These are phyloP conservation scores for Danio kyathit DNA, from an alignment of 2,797 vertebrate genomes.

Conservation along the genomic window DNA sequence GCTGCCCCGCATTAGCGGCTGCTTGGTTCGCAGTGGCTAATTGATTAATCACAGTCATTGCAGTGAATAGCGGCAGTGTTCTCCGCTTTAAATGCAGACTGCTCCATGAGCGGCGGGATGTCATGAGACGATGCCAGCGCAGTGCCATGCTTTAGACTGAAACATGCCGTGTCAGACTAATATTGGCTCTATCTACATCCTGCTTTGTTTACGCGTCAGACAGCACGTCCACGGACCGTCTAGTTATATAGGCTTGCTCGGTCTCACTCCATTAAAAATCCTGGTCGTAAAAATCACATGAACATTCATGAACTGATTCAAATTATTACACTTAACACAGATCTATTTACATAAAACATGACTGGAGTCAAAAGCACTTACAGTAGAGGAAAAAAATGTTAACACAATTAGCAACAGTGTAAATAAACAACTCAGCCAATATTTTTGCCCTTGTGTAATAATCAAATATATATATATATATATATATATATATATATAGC, in stretches of 20 bases:
- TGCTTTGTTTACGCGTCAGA: constrained; percentile 16
- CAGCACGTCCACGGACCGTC: background rate
- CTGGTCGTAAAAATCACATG: background rate
- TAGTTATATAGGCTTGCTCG: background rate
- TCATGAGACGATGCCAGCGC: constrained; percentile 65
- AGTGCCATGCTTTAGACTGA: constrained; percentile 43
- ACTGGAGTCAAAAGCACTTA: background rate
- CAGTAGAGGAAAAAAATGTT: background rate
- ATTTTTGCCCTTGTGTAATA: too few relatives aligned
- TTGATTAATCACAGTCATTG: constrained; percentile 79
- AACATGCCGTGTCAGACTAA: constrained; percentile 70
- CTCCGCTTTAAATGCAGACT: constrained; percentile 45
- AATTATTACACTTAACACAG: background rate
- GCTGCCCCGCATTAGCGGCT: constrained; percentile 55
- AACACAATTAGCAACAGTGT: background rate
- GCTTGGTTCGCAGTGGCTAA: constrained; percentile 61
- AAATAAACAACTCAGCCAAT: background rate
- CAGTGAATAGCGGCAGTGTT: constrained; percentile 63
- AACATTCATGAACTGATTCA: background rate
- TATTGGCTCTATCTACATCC: constrained; percentile 57
- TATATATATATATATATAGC: too few relatives aligned
- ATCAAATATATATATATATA: too few relatives aligned
- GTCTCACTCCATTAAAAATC: background rate
- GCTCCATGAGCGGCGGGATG: constrained; percentile 70
- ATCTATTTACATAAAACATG: background rate